Base-by-base conservation (phyloP, 2,113 vertebrate genomes). In the Axis porcinus region DNA sequence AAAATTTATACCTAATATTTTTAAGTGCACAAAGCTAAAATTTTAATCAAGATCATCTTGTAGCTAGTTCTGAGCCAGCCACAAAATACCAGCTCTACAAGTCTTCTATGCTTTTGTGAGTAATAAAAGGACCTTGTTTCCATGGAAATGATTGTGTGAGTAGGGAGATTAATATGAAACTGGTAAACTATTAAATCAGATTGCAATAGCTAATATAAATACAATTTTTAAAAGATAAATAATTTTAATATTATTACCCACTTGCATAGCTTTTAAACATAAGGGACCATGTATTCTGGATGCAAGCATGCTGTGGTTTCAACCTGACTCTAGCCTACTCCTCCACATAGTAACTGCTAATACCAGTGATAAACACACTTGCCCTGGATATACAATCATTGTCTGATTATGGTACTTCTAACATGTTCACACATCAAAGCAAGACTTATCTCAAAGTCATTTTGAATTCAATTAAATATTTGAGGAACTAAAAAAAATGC, bases 391-490 rank as follows among this genome's bases (percentile, higher is more conserved):
- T 40, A 83, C 12, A 19, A 30, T 52, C 30, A 43, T 92, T 58
- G 54, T 94, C 40, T 96, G 36, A 14, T 81, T 93, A 81, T 97
- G 30, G 93, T 93, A 50, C 52, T 89, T 83, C 43, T 52, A 94
- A 97, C 36, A 30, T 92, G 54, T 90, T 92, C 45, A 91, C 28
- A 95, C 40, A 96, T 96, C 90, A 95, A 96, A 97, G 64, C 36
- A 94, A 78, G 82, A 91, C 36, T 93, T 60, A 91, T 96, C 92
- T 97, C 81, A 96, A 98, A 97, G 55, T 43, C 28, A 83, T 54
- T 90, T 86, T 91, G 76, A 97, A 91, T 97, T 95, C 92, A 94
- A 91, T 94, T 95, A 97, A 97, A 88, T 96, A 97, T 96, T 45
- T 89, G 95, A 97, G 57, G 30, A 54, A 79, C 52, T 93, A 30